Evolutionary conservation across 2,888 invertebrate genomes (phyloP).

Genomic region (Pheosia tremula): DNA sequence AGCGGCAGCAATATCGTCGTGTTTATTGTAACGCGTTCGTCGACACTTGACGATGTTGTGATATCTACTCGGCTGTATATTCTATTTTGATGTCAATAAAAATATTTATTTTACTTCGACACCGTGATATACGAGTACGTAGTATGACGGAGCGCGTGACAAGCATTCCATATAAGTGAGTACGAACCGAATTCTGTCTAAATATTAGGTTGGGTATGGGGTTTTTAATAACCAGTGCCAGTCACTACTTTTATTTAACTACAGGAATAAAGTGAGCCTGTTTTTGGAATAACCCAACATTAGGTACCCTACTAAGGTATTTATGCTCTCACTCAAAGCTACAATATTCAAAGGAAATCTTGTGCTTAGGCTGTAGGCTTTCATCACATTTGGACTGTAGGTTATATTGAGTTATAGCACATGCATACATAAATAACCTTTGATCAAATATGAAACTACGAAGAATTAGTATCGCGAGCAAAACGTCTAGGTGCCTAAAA

Average conservation of each 20-base stretch:
- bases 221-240: no score
- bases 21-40: conserved; percentile 36
- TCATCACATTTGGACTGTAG: no score
- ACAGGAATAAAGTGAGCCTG: no score
- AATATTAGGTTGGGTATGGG: neutral
- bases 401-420: no score
- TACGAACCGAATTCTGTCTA: neutral
- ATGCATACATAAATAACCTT: neutral
- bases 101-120: conserved; percentile 30
- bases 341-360: no score
- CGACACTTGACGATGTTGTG: conserved; percentile 31
- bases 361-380: no score
- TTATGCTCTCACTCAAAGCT: no score
- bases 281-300: no score
- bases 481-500: neutral
- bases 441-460: neutral
- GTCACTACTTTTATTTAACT: no score
- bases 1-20: conserved; percentile 38
- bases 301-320: no score
- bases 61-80: conserved; percentile 34
- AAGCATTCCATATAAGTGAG: neutral
- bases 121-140: neutral
- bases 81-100: conserved; percentile 27
- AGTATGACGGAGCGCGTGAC: neutral
- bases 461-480: neutral